phyloP scores from a whole-genome alignment of 2,113 vertebrate genomes.

The Ciconia maguari region DNA sequence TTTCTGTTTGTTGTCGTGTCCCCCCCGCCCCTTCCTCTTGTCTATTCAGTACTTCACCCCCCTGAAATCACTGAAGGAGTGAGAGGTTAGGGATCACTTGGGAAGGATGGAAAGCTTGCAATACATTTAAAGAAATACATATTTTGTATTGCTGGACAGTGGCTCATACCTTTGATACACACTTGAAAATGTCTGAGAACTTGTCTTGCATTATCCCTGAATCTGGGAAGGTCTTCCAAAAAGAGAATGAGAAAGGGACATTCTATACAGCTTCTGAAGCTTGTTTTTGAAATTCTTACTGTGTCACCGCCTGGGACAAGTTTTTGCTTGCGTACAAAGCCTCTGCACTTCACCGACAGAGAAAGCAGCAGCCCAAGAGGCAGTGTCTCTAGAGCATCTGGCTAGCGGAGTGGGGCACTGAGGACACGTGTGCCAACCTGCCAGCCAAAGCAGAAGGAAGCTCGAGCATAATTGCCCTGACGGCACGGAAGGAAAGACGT shows the following conservation, averaged over 20 bases:
- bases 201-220: background rate
- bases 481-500: background rate
- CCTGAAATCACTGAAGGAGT: background rate
- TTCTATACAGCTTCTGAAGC: background rate
- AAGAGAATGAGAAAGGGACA: background rate
- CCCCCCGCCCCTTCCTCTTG: background rate
- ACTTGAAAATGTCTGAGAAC: background rate
- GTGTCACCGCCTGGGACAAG: background rate
- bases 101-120: background rate
- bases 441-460: background rate
- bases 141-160: background rate
- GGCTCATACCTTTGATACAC: background rate
- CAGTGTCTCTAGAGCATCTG: rapidly evolving
- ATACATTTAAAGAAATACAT: background rate
- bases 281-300: background rate
- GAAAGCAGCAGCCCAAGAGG: background rate
- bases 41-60: background rate
- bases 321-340: background rate
- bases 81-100: background rate
- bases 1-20: background rate
- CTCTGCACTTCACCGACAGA: background rate
- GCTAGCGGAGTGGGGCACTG: rapidly evolving
- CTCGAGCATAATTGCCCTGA: background rate
- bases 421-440: rapidly evolving
- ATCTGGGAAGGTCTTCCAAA: background rate